Evolutionary conservation across 2,888 invertebrate species (phyloP).

Genomic region (Odontocerum albicorne): DNA sequence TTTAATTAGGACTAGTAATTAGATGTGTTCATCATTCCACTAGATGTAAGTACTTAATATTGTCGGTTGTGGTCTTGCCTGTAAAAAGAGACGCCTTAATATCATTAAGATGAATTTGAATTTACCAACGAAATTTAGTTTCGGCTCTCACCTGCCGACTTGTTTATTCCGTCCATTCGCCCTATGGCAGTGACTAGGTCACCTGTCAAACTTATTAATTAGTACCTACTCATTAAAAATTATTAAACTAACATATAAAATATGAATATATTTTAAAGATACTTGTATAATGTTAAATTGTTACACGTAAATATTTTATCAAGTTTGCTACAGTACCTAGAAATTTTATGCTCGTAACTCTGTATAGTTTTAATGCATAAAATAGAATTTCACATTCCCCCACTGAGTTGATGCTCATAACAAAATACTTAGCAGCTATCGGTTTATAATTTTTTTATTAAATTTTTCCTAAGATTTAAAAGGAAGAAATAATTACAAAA

Average conservation of each 20-base stretch:
- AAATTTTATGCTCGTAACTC: slow-evolving; percentile 31
- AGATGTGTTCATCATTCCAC: slow-evolving; percentile 47
- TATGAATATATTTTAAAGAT: slow-evolving; percentile 31
- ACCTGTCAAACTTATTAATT: slow-evolving; percentile 32
- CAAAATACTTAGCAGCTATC: not conserved
- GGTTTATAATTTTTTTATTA: not conserved
- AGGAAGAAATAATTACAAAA: no score
- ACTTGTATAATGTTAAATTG: slow-evolving; percentile 34
- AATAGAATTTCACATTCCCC: not conserved
- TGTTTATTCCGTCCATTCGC: slow-evolving; percentile 35
- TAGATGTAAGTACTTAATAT: slow-evolving; percentile 57
- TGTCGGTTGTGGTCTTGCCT: slow-evolving; percentile 64
- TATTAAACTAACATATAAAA: slow-evolving; percentile 29
- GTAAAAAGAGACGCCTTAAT: slow-evolving; percentile 46
- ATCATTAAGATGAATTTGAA: slow-evolving; percentile 33
- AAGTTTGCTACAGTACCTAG: slow-evolving; percentile 36
- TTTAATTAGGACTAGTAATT: slow-evolving; percentile 20
- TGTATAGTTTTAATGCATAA: slow-evolving; percentile 29
- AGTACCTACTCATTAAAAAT: slow-evolving; percentile 32
- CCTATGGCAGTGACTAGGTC: slow-evolving; percentile 20
- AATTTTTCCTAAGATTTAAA: no score
- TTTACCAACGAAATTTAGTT: slow-evolving; percentile 34
- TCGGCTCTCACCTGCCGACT: slow-evolving; percentile 23
- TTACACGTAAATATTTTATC: slow-evolving; percentile 36
- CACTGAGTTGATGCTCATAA: not conserved